These are phyloP conservation scores for Biston betularia DNA, from an alignment of 2,888 invertebrate genomes.

Conservation along the genomic window DNA sequence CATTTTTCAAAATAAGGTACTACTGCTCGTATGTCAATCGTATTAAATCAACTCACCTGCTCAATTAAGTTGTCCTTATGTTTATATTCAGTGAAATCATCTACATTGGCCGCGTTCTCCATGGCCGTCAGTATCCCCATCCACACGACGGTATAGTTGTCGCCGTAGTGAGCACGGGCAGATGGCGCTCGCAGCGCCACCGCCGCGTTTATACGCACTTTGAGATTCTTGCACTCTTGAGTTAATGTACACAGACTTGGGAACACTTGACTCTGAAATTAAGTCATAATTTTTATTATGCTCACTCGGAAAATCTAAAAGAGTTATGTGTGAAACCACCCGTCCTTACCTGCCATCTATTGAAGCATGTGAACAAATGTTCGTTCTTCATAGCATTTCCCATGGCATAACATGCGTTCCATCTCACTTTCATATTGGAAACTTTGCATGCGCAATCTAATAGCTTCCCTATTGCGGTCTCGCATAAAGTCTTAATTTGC, in stretches of 20 bases:
- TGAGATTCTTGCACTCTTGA: constrained; percentile 92
- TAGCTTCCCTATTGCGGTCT: constrained; percentile 88
- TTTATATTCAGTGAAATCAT: constrained; percentile 93
- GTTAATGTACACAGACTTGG: constrained; percentile 88
- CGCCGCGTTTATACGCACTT: constrained; percentile 95
- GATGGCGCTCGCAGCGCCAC: constrained; percentile 89
- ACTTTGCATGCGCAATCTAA: constrained; percentile 89
- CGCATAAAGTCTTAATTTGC: constrained; percentile 83
- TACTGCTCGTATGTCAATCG: no score
- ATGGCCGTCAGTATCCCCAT: constrained; percentile 90
- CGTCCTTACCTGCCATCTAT: constrained; percentile 83
- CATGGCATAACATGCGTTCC: constrained; percentile 96
- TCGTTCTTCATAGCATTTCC: constrained; percentile 91
- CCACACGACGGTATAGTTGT: constrained; percentile 88
- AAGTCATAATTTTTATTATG: not conserved
- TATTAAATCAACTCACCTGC: constrained; percentile 84
- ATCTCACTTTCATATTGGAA: constrained; percentile 94
- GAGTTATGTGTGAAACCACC: no score
- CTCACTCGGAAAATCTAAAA: not conserved
- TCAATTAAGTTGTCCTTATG: constrained; percentile 95
- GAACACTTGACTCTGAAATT: constrained; percentile 87
- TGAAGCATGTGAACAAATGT: constrained; percentile 74
- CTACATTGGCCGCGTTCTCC: constrained; percentile 91
- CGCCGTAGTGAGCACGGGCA: constrained; percentile 88
- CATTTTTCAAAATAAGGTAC: no score